Evolutionary conservation across 2,888 invertebrate genomes (phyloP).

Genomic region (Mesorhabditis sp.): DNA sequence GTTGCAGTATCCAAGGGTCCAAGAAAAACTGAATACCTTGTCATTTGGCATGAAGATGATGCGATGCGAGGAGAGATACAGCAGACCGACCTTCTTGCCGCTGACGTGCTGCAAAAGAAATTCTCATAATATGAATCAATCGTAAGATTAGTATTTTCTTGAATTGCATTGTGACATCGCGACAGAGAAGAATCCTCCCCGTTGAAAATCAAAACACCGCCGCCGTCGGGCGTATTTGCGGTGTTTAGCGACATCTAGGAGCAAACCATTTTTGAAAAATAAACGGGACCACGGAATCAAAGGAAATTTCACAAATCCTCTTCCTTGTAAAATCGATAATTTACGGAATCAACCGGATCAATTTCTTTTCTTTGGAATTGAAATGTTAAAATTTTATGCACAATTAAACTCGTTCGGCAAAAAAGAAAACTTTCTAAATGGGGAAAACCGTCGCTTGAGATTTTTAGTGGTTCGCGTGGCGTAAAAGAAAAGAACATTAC

Average conservation of each 20-base stretch:
- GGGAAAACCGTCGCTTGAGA: too few species aligned
- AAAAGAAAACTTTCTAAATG: too few species aligned
- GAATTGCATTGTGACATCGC: conserved; percentile 31
- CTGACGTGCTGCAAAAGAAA: conserved; percentile 28
- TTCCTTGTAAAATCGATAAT: too few species aligned
- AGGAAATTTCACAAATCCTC: too few species aligned
- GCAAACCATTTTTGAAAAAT: not conserved
- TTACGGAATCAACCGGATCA: too few species aligned
- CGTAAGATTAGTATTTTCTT: conserved; percentile 67
- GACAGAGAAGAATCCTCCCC: conserved; percentile 68
- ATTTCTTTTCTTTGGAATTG: too few species aligned
- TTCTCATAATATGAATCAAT: not conserved
- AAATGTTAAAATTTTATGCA: too few species aligned
- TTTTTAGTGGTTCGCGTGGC: too few species aligned
- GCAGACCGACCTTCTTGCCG: conserved; percentile 68
- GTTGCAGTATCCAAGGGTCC: too few species aligned
- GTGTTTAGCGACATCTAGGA: conserved; percentile 84
- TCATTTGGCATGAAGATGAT: conserved; percentile 53
- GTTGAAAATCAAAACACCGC: conserved; percentile 89
- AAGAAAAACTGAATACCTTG: not conserved
- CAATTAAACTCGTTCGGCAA: too few species aligned
- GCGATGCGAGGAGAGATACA: conserved; percentile 89
- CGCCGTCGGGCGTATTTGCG: conserved; percentile 80
- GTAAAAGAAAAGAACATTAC: not conserved
- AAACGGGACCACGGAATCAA: not conserved